phyloP scores from a whole-genome alignment of 1,140 invertebrate genomes.

The Atopsyche davidsoni region DNA sequence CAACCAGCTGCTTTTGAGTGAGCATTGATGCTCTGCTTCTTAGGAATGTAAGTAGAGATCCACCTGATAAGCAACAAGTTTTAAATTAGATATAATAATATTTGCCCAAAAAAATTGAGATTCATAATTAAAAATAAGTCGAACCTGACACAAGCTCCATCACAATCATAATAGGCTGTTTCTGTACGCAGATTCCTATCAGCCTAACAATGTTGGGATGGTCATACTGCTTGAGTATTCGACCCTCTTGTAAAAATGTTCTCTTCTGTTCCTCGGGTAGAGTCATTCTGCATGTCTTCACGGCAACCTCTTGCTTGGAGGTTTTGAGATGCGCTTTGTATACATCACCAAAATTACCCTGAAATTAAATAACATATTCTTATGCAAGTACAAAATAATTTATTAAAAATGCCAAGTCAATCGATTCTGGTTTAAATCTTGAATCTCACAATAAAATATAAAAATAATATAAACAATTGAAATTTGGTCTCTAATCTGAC shows the following conservation, averaged over 20 bases:
- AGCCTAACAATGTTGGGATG: slow-evolving; percentile 94
- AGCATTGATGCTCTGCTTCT: slow-evolving; percentile 67
- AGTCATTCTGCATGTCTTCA: slow-evolving; percentile 92
- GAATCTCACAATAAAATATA: too few relatives aligned
- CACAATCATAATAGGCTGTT: slow-evolving; percentile 98
- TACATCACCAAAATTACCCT: slow-evolving; percentile 98
- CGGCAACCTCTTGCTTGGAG: slow-evolving; percentile 81
- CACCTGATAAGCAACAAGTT: too few relatives aligned
- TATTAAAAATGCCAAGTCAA: too few relatives aligned
- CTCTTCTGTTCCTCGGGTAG: slow-evolving; percentile 93
- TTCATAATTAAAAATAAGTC: slow-evolving; percentile 7
- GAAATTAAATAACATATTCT: slow-evolving; percentile 22
- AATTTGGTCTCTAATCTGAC: too few relatives aligned
- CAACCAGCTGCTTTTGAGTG: slow-evolving; percentile 66
- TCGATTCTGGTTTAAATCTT: too few relatives aligned
- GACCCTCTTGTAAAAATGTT: slow-evolving; percentile 92
- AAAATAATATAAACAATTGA: too few relatives aligned
- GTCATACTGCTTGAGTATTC: slow-evolving; percentile 94
- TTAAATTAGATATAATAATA: not conserved
- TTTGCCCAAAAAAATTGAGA: not conserved
- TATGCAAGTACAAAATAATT: too few relatives aligned
- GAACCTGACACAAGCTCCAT: slow-evolving; percentile 94
- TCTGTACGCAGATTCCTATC: slow-evolving; percentile 97
- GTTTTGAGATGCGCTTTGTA: slow-evolving; percentile 84
- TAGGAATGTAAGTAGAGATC: slow-evolving; percentile 82